phyloP scores from a whole-genome alignment of 1,140 invertebrate species.

The Drosophila melanogaster region Release_6_plus_ISO1_MT NT_033777.3:18830501-18831000 shows the following conservation, averaged over 20 bases:
- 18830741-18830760: slow-evolving; percentile 47
- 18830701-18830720: slow-evolving; percentile 68
- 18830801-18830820: slow-evolving; percentile 34
- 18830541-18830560: slow-evolving; percentile 52
- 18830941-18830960: slow-evolving; percentile 50
- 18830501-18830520: slow-evolving; percentile 26
- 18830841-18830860: slow-evolving; percentile 65
- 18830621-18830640: not conserved
- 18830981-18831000: slow-evolving; percentile 65
- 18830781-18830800: slow-evolving; percentile 26
- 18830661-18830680: slow-evolving; percentile 54
- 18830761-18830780: slow-evolving; percentile 33
- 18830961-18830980: slow-evolving; percentile 71
- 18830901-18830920: slow-evolving; percentile 6
- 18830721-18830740: slow-evolving; percentile 67
- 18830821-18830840: slow-evolving; percentile 56
- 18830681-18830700: slow-evolving; percentile 50
- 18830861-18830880: slow-evolving; percentile 2
- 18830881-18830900: slow-evolving; percentile 38
- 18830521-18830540: slow-evolving; percentile 22
- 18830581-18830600: slow-evolving; percentile 30
- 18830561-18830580: slow-evolving; percentile 38
- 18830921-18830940: slow-evolving; percentile 38
- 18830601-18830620: slow-evolving; percentile 12
- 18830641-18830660: not conserved